Base-by-base conservation (phyloP, 2,113 vertebrate genomes). In the Oxyura jamaicensis region DNA sequence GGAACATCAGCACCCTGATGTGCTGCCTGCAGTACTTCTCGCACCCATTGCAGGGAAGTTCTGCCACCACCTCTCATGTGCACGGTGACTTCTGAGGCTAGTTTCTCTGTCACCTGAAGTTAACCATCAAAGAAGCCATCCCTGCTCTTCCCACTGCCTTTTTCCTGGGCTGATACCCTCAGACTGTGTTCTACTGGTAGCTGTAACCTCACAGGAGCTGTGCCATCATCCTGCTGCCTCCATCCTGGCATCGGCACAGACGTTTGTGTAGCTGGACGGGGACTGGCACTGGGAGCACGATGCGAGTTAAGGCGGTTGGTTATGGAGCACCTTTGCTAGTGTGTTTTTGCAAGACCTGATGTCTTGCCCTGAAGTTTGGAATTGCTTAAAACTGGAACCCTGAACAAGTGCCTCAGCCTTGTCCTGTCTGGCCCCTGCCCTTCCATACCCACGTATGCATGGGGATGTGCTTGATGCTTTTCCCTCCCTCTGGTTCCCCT, bases 1-100 rank as follows among this genome's bases (percentile, higher is more conserved):
- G 46, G 48, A 75, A 25, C 17, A 22, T 41, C 13, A 35, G 68
- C 14, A 6, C 9, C 0, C 0, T 17, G 65, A 31, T 77, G 77
- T 2, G 2, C 46, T 17, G 46, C 50, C 35, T 68, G 71, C 66
- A 52, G 25, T 15, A 67, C 13, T 84, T 78, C 52, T 75, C 23
- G 21, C 59, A 33, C 6, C n/a, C 3, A 0, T 39, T 41, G 28
- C 35, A 6, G 13, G 25, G 33, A 44, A 65, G 58, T 17, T 67
- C 39, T 46, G 58, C n/a, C 36, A 18, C 41, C 29, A 35, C 29
- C 23, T 85, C 75, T 68, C 14, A 9, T 42, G 13, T 3, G 13
- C 22, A 5, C 22, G 75, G 52, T 91, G 74, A 46, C 42, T 20
- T 75, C 56, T 67, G 67, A 33, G 68, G 65, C 33, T 39, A 2